Conservation (phyloP, 2,888 invertebrate genomes). For the Empis livida region DNA sequence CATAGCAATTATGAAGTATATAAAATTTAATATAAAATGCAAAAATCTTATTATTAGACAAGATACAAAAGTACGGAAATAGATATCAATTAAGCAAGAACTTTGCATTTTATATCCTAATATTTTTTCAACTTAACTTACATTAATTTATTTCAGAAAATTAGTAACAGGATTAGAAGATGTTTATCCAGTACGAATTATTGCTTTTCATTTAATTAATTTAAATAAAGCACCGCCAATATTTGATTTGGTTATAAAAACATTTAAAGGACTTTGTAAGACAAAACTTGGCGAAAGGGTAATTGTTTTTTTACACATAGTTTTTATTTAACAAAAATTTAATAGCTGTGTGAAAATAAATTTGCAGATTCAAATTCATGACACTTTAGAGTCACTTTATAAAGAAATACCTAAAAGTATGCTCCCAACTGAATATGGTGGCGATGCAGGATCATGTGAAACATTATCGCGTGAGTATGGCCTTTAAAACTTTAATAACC, state of each 20-base stretch:
- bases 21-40: too few relatives aligned
- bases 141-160: constrained; percentile 8
- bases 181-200: constrained; percentile 44
- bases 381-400: constrained; percentile 5
- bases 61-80: too few relatives aligned
- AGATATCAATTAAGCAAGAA: too few relatives aligned
- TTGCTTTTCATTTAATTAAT: constrained; percentile 44
- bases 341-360: neutral
- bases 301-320: constrained; percentile 17
- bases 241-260: constrained; percentile 42
- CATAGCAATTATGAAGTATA: too few relatives aligned
- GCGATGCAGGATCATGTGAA: constrained; percentile 38
- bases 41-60: too few relatives aligned
- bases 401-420: constrained; percentile 44
- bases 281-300: constrained; percentile 45
- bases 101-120: too few relatives aligned
- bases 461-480: neutral
- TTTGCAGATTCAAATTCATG: constrained; percentile 8
- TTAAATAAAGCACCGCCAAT: constrained; percentile 36
- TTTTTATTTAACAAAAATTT: neutral
- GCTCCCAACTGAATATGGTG: constrained; percentile 52
- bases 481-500: too few relatives aligned
- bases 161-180: constrained; percentile 32
- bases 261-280: constrained; percentile 41
- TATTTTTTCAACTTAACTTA: neutral